Conservation (phyloP, 1,140 invertebrate genomes). For the Pentalonia nigronervosa region DNA sequence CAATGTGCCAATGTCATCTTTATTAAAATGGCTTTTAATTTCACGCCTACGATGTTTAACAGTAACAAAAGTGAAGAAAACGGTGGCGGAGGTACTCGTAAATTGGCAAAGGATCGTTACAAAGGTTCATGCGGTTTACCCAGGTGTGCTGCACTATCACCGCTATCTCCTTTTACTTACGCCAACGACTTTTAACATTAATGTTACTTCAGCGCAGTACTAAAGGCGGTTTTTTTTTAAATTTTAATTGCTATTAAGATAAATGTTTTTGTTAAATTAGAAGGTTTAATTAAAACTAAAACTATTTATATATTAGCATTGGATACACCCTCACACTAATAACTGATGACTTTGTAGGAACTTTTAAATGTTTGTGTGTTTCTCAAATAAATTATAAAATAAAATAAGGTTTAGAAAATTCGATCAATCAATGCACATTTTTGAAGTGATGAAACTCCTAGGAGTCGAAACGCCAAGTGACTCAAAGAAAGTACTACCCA, state of each 20-base stretch:
- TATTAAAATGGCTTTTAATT: constrained; percentile 35
- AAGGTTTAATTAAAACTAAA: constrained; percentile 12
- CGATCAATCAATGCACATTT: not conserved
- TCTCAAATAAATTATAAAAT: not conserved
- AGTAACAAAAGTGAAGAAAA: not conserved
- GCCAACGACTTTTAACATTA: not conserved
- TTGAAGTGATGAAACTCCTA: not conserved
- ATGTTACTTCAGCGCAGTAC: not conserved
- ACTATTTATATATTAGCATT: not conserved
- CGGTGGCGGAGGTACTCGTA: not conserved
- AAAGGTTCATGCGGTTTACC: constrained; percentile 45
- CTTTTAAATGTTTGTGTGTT: not conserved
- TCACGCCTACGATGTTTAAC: not conserved
- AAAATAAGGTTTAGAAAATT: not conserved
- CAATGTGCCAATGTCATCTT: not conserved
- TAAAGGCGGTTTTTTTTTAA: not conserved
- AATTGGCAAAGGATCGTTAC: constrained; percentile 53
- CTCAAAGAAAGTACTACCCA: not conserved
- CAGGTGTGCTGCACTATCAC: constrained; percentile 11
- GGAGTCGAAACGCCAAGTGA: not conserved
- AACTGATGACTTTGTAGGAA: not conserved
- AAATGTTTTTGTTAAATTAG: not conserved
- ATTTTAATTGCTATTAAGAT: not conserved
- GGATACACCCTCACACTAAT: not conserved
- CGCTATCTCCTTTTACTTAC: not conserved